These are phyloP conservation scores for Drosophila persimilis DNA, from an alignment of 1,140 invertebrate species.

Conservation along the genomic window DNA sequence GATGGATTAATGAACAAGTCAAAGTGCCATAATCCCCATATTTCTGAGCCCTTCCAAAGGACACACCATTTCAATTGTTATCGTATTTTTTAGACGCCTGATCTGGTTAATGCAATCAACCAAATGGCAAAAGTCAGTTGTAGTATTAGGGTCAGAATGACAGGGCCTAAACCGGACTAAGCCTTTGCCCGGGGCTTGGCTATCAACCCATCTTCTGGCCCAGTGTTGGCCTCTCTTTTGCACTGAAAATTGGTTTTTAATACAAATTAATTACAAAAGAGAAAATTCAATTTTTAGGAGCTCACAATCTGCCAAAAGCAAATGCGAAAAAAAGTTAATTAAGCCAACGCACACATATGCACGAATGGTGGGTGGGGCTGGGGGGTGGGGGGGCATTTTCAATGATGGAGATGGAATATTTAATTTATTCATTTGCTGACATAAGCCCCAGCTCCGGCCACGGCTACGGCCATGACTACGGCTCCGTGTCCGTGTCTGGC, in stretches of 20 bases:
- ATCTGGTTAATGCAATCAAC: slow-evolving; percentile 44
- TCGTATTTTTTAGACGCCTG: slow-evolving; percentile 13
- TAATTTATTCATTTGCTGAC: slow-evolving; percentile 74
- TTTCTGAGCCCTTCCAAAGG: too few species aligned
- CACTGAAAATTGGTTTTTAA: slow-evolving; percentile 45
- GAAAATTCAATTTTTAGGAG: slow-evolving; percentile 52
- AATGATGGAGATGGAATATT: slow-evolving; percentile 62
- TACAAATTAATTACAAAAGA: slow-evolving; percentile 54
- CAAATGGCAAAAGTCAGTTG: slow-evolving; percentile 49
- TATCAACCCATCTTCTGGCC: not conserved
- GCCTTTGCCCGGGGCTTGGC: slow-evolving; percentile 8
- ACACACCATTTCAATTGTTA: too few species aligned
- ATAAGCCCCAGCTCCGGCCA: slow-evolving; percentile 27
- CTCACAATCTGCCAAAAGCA: slow-evolving; percentile 38
- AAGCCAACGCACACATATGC: slow-evolving; percentile 35
- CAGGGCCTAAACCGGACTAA: slow-evolving; percentile 47
- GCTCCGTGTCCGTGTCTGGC: not conserved
- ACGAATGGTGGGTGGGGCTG: not conserved
- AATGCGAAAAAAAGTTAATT: slow-evolving; percentile 59
- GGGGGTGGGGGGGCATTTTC: slow-evolving; percentile 29
- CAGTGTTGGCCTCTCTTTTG: not conserved
- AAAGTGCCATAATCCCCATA: too few species aligned
- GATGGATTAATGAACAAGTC: too few species aligned
- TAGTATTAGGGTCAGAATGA: slow-evolving; percentile 48
- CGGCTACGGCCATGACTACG: too few species aligned